A percentile compares a stretch with the other conserved stretches of the same genome.
Evolutionary conservation across 37 sponge, comb jelly and placozoan genomes (phyloP).

Genomic region (Oopsacas minuta): DNA sequence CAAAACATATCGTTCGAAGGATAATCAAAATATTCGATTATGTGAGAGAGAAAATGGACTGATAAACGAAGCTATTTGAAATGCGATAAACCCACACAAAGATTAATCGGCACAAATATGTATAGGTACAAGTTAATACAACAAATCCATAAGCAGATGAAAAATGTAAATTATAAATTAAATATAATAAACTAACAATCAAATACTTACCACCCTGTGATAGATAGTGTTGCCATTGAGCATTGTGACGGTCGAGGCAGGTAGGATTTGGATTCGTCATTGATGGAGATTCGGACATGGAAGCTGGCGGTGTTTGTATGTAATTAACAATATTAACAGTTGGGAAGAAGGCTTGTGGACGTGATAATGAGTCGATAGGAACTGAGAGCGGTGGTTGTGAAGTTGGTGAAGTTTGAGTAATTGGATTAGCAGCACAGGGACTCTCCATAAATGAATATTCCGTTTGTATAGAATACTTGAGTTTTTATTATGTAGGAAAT

Average conservation of each 20-base stretch:
- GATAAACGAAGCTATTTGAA: background rate
- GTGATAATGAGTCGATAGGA: background rate
- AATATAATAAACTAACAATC: no score
- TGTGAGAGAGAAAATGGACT: background rate
- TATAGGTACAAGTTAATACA: no score
- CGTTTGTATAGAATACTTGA: background rate
- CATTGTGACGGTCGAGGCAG: background rate
- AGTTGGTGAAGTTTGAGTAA: background rate
- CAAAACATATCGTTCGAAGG: background rate
- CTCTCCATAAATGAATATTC: background rate
- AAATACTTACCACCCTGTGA: background rate
- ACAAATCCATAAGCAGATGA: no score
- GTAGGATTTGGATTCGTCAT: background rate
- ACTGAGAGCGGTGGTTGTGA: background rate
- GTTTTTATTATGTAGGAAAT: background rate
- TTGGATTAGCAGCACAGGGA: background rate
- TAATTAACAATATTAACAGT: conserved; percentile 14
- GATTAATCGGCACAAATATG: background rate
- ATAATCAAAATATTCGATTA: background rate
- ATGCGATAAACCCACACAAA: background rate
- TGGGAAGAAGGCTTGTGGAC: background rate
- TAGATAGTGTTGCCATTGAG: background rate
- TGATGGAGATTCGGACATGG: background rate
- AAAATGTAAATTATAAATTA: no score
- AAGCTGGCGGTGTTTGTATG: background rate